A percentile compares a stretch with the other conserved stretches of the same genome.
Conservation (phyloP, 92 coral and sea anemone genomes). For the Galaxea fascicularis region DNA sequence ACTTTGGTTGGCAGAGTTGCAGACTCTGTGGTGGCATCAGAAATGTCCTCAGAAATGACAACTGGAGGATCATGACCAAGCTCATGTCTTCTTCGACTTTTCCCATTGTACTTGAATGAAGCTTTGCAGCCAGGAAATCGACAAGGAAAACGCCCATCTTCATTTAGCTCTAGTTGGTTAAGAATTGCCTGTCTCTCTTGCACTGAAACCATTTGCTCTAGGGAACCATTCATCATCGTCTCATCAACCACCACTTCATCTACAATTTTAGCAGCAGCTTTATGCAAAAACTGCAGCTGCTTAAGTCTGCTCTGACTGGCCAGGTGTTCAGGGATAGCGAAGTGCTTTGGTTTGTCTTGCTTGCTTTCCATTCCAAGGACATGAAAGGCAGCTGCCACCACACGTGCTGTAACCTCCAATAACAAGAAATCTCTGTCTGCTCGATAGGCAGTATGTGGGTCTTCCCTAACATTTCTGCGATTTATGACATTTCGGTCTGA, state of each 20-base stretch:
- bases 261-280: constrained; percentile 45
- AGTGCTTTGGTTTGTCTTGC: constrained; percentile 6
- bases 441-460: constrained; percentile 57
- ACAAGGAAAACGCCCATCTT: constrained; percentile 72
- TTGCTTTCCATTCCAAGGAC: constrained; percentile 45
- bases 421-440: constrained; percentile 50
- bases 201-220: constrained; percentile 2
- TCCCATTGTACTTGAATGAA: constrained; percentile 73
- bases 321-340: constrained; percentile 31
- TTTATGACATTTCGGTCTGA: constrained; percentile 50
- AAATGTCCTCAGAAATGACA: not conserved
- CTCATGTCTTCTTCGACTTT: constrained; percentile 71
- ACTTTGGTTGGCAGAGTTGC: not conserved
- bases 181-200: constrained; percentile 34
- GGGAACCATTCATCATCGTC: constrained; percentile 7
- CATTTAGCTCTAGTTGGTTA: constrained; percentile 44
- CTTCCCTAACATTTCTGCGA: constrained; percentile 53
- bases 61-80: constrained; percentile 64
- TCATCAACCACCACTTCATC: constrained; percentile 39
- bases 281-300: constrained; percentile 1
- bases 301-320: not conserved
- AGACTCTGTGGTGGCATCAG: not conserved
- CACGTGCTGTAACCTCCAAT: constrained; percentile 38
- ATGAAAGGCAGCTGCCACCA: constrained; percentile 38
- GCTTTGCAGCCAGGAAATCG: constrained; percentile 63